Evolutionary conservation across 1,140 invertebrate genomes (phyloP).

Genomic region (Bombus huntii): DNA sequence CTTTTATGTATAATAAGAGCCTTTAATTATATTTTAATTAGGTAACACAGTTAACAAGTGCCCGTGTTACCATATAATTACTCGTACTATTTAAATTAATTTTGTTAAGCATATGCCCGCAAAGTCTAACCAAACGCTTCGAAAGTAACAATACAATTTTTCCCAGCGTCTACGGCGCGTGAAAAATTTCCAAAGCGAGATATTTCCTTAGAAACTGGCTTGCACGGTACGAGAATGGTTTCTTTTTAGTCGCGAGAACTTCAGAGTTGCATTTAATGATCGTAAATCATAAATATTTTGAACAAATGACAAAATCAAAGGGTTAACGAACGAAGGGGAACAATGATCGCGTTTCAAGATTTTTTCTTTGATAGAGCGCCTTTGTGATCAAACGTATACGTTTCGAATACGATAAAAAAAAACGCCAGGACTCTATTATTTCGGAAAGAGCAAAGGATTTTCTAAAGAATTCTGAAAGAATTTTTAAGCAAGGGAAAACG

Average conservation of each 20-base stretch:
- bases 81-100: conserved; percentile 10
- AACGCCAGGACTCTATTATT: not conserved
- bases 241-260: not conserved
- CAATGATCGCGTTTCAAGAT: not conserved
- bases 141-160: not conserved
- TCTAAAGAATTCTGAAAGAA: conserved; percentile 13
- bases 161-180: too few relatives aligned
- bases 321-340: not conserved
- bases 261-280: conserved; percentile 28
- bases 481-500: not conserved
- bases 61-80: not conserved
- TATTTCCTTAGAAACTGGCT: not conserved
- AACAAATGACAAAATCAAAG: conserved; percentile 1
- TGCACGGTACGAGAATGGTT: not conserved
- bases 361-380: not conserved
- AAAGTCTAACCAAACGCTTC: not conserved
- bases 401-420: not conserved
- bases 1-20: not conserved
- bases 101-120: not conserved
- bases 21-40: conserved; percentile 13
- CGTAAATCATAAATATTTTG: conserved; percentile 12
- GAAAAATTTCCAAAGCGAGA: not conserved
- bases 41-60: not conserved
- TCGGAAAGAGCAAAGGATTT: not conserved
- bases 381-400: conserved; percentile 1